Percentiles rank a stretch among this genome's conserved stretches.
Conservation (phyloP, 2,888 invertebrate genomes). For the Disparrhopalites patrizii region DNA sequence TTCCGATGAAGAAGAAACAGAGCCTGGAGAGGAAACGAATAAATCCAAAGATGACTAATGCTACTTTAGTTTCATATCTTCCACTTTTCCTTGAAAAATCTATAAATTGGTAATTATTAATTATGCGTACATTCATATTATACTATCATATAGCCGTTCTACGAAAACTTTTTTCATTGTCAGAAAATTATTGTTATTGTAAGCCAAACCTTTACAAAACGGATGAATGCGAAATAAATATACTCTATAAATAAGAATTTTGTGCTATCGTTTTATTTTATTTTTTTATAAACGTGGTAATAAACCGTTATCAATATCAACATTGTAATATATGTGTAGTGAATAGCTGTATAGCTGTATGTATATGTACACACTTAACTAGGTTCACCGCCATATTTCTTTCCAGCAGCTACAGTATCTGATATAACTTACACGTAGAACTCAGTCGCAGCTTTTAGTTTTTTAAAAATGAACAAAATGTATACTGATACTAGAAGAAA, state of each 20-base stretch:
- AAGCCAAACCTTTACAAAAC: background rate
- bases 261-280: too few relatives aligned
- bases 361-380: too few relatives aligned
- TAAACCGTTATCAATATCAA: too few relatives aligned
- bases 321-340: too few relatives aligned
- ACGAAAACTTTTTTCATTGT: slow-evolving; percentile 14
- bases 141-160: slow-evolving; percentile 6
- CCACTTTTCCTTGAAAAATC: slow-evolving; percentile 15
- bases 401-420: too few relatives aligned
- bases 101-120: slow-evolving; percentile 10
- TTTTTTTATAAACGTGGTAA: too few relatives aligned
- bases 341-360: too few relatives aligned
- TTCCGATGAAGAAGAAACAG: slow-evolving; percentile 78
- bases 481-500: too few relatives aligned
- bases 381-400: too few relatives aligned
- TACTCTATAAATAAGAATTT: background rate
- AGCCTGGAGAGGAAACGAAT: slow-evolving; percentile 53
- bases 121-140: slow-evolving; percentile 12
- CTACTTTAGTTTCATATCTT: slow-evolving; percentile 12
- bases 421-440: too few relatives aligned
- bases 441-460: too few relatives aligned
- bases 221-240: slow-evolving; percentile 8
- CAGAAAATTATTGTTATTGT: slow-evolving; percentile 8
- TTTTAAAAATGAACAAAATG: too few relatives aligned
- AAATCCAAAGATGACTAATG: slow-evolving; percentile 49